A percentile compares a stretch with the other conserved stretches of the same genome.
Conservation (phyloP, 2,888 invertebrate species). For the Leptothorax acervorum region DNA sequence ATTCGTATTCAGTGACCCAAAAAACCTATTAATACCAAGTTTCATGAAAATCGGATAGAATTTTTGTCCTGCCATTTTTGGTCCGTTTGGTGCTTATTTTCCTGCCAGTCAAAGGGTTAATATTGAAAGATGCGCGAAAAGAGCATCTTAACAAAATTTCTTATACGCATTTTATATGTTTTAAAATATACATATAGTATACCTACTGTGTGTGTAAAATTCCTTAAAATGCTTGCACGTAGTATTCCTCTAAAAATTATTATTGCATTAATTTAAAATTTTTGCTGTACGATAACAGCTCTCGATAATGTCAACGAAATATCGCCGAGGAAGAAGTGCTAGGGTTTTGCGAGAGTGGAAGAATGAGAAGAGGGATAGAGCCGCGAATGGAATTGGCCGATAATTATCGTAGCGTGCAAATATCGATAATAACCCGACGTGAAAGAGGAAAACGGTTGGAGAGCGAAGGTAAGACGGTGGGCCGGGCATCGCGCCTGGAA, state of each 20-base stretch:
- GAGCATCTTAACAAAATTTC: not conserved
- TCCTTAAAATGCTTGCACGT: not conserved
- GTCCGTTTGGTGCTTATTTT: too few species aligned
- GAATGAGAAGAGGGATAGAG: constrained; percentile 35
- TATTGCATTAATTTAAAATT: not conserved
- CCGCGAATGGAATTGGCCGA: constrained; percentile 64
- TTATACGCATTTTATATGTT: not conserved
- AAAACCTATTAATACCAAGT: too few species aligned
- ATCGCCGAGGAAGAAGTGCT: not conserved
- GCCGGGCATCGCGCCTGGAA: constrained; percentile 63
- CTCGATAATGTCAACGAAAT: constrained; percentile 5
- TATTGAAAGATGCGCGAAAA: not conserved
- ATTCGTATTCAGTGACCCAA: too few species aligned
- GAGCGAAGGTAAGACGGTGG: constrained; percentile 57
- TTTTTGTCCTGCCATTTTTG: too few species aligned
- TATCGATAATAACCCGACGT: constrained; percentile 77
- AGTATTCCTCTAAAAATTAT: not conserved
- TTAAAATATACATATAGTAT: not conserved
- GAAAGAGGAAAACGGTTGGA: constrained; percentile 63
- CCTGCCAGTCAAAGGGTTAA: not conserved
- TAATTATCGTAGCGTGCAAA: constrained; percentile 83
- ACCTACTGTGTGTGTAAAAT: not conserved
- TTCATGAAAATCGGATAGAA: too few species aligned
- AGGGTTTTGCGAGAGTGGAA: constrained; percentile 38
- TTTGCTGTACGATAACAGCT: not conserved